phyloP scores from a whole-genome alignment of 2,113 vertebrate species.

The Pyrgilauda ruficollis region DNA sequence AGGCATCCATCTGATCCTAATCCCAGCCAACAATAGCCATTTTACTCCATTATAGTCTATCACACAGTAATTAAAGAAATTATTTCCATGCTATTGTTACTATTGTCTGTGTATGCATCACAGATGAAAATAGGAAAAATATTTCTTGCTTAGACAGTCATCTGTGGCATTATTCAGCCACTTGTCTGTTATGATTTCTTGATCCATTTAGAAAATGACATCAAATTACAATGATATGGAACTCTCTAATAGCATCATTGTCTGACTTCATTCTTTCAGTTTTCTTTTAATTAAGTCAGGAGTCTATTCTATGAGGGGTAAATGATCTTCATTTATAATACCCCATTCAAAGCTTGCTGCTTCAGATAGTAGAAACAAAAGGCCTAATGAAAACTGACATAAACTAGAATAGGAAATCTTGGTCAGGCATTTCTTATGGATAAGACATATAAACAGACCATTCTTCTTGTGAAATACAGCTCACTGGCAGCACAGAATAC shows the following conservation, averaged over 20 bases:
- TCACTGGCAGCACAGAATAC: not conserved
- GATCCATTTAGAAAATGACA: conserved; percentile 16
- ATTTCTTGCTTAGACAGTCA: not conserved
- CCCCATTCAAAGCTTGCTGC: not conserved
- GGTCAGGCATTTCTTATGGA: not conserved
- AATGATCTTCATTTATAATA: not conserved
- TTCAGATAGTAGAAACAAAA: conserved; percentile 2
- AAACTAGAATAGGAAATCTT: not conserved
- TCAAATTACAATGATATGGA: not conserved
- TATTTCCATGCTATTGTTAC: not conserved
- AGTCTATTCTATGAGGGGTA: not conserved
- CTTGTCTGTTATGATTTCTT: conserved; percentile 9
- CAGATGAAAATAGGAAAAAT: not conserved
- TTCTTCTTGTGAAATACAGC: not conserved
- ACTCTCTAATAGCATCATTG: not conserved
- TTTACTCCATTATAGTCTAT: conserved; percentile 36
- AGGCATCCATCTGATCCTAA: conserved; percentile 54
- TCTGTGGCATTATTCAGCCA: not conserved
- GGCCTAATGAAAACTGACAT: not conserved
- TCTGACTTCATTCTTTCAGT: not conserved
- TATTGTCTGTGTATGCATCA: not conserved
- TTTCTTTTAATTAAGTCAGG: not conserved
- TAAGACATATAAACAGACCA: not conserved
- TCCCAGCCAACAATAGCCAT: conserved; percentile 44
- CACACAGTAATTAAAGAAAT: conserved; percentile 22